Evolutionary conservation across 2,888 invertebrate species (phyloP).

Genomic region (Nipponacmea schrenckii): DNA sequence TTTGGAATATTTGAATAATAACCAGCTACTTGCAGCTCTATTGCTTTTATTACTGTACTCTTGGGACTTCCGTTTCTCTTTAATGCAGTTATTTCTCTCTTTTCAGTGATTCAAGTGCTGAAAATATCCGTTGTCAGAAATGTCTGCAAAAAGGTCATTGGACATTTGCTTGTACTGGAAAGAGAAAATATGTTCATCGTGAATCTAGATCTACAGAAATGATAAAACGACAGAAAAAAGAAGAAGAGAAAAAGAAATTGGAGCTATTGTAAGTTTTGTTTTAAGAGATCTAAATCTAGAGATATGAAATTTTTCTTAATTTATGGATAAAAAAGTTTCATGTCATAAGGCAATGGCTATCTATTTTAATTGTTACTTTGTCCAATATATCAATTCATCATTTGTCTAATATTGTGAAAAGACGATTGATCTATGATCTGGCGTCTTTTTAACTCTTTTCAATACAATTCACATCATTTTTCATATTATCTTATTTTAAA

Average conservation of each 20-base stretch:
- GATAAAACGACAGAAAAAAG: constrained; percentile 75
- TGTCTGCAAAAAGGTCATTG: constrained; percentile 92
- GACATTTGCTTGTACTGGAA: constrained; percentile 93
- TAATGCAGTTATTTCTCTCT: constrained; percentile 8
- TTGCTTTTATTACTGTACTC: too few species aligned
- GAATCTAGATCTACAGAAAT: constrained; percentile 84
- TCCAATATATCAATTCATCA: neutral
- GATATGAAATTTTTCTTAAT: neutral
- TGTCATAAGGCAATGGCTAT: neutral
- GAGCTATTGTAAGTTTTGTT: constrained; percentile 55
- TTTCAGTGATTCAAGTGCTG: constrained; percentile 50
- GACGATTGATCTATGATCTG: too few species aligned
- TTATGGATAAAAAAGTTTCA: neutral
- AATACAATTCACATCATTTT: too few species aligned
- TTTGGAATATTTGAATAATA: too few species aligned
- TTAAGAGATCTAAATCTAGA: neutral
- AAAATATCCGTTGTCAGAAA: constrained; percentile 81
- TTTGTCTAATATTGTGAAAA: neutral
- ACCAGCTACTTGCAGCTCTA: too few species aligned
- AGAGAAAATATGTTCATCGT: constrained; percentile 86
- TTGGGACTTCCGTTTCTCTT: too few species aligned
- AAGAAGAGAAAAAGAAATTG: constrained; percentile 66
- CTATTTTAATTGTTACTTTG: neutral
- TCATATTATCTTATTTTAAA: too few species aligned
- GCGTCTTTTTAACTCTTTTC: too few species aligned